Percentiles rank a stretch among this genome's conserved stretches.
phyloP scores from a whole-genome alignment of 1,140 invertebrate genomes.

The Pemphigus obesinymphae region DNA sequence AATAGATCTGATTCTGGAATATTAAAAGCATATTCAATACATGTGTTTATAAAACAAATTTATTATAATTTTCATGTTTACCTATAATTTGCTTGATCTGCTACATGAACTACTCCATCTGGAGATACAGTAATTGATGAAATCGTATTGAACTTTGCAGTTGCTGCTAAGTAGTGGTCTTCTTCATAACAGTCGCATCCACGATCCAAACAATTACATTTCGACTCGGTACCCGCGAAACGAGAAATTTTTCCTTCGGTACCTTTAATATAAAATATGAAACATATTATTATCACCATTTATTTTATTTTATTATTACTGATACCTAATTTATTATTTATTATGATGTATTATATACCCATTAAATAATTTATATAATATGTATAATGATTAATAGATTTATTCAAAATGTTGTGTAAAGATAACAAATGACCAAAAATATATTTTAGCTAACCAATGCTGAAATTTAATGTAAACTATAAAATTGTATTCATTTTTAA shows the following conservation, averaged over 20 bases:
- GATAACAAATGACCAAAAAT: too few relatives aligned
- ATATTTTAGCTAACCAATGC: too few relatives aligned
- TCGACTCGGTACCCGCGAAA: constrained; percentile 90
- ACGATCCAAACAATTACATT: constrained; percentile 87
- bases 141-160: constrained; percentile 90
- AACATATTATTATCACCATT: too few relatives aligned
- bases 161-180: constrained; percentile 83
- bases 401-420: too few relatives aligned
- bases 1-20: constrained; percentile 74
- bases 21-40: too few relatives aligned
- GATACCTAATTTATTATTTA: not conserved
- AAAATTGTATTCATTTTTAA: too few relatives aligned
- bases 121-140: constrained; percentile 89
- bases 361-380: too few relatives aligned
- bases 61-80: constrained; percentile 1
- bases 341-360: too few relatives aligned
- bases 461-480: too few relatives aligned
- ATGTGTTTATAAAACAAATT: not conserved
- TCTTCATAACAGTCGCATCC: constrained; percentile 88
- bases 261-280: constrained; percentile 50
- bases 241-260: constrained; percentile 88
- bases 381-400: too few relatives aligned
- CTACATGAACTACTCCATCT: constrained; percentile 88
- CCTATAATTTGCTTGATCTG: constrained; percentile 83
- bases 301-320: not conserved